Conservation (phyloP, 2,797 vertebrate genomes). For the Eremophila alpestris region DNA sequence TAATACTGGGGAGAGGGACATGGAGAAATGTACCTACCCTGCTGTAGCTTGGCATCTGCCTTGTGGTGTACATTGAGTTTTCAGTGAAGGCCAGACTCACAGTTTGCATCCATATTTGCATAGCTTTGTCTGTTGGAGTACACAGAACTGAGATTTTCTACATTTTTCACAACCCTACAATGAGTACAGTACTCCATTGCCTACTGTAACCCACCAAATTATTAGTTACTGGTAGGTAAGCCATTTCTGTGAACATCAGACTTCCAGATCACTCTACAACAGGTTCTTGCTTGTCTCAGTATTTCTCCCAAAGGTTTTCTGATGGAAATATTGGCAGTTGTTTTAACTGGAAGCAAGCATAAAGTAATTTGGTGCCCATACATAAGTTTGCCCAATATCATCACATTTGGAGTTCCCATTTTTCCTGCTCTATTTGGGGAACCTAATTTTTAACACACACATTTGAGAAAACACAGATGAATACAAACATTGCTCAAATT, state of each 20-base stretch:
- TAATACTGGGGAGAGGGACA: not conserved
- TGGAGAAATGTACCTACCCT: accelerated
- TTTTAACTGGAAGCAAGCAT: not conserved
- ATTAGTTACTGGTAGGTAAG: not conserved
- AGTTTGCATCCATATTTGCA: not conserved
- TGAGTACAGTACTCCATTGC: not conserved
- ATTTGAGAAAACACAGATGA: not conserved
- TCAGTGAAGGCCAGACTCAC: not conserved
- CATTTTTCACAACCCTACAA: not conserved
- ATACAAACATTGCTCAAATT: not conserved
- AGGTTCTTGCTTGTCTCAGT: not conserved
- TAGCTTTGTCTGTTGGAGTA: not conserved
- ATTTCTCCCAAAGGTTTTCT: not conserved
- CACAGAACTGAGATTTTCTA: not conserved
- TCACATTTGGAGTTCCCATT: not conserved
- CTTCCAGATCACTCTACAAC: not conserved
- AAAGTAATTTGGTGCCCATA: not conserved
- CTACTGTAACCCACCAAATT: not conserved
- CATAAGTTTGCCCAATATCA: not conserved
- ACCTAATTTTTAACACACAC: not conserved
- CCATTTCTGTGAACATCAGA: not conserved
- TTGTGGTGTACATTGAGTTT: not conserved
- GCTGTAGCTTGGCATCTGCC: not conserved
- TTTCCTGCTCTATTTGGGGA: not conserved
- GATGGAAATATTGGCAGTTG: not conserved